Conservation (phyloP, 2,888 invertebrate genomes). For the Dermolepida albohirtum region DNA sequence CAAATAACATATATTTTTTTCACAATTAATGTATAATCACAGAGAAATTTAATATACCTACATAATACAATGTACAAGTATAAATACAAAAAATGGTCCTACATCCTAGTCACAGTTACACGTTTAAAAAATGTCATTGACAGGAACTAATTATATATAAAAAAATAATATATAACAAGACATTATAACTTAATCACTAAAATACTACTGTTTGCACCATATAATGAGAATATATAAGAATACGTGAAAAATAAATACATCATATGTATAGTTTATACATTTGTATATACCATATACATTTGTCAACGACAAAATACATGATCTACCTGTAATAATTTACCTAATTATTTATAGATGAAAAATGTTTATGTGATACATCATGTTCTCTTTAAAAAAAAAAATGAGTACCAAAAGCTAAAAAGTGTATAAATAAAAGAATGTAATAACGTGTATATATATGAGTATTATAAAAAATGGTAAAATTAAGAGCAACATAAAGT, state of each 20-base stretch:
- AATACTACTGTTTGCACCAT: neutral
- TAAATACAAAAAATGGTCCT: slow-evolving; percentile 17
- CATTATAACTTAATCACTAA: neutral
- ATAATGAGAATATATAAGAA: slow-evolving; percentile 7
- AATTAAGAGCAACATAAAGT: slow-evolving; percentile 6
- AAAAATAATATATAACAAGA: slow-evolving; percentile 6
- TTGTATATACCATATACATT: no score
- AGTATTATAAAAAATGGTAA: no score
- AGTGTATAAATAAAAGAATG: no score
- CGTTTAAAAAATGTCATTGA: neutral
- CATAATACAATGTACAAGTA: no score
- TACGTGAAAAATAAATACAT: neutral
- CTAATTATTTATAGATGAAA: no score
- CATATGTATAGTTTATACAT: neutral
- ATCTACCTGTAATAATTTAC: neutral
- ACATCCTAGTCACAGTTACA: slow-evolving; percentile 17
- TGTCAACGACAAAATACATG: neutral
- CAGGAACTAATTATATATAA: neutral
- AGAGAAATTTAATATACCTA: slow-evolving; percentile 1
- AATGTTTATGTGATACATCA: no score
- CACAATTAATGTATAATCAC: slow-evolving; percentile 2
- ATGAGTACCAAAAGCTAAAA: no score
- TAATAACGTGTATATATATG: no score
- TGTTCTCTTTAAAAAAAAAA: no score
- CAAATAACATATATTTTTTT: slow-evolving; percentile 1